Evolutionary conservation across 1,140 invertebrate genomes (phyloP).

Genomic region (Arion vulgaris): DNA sequence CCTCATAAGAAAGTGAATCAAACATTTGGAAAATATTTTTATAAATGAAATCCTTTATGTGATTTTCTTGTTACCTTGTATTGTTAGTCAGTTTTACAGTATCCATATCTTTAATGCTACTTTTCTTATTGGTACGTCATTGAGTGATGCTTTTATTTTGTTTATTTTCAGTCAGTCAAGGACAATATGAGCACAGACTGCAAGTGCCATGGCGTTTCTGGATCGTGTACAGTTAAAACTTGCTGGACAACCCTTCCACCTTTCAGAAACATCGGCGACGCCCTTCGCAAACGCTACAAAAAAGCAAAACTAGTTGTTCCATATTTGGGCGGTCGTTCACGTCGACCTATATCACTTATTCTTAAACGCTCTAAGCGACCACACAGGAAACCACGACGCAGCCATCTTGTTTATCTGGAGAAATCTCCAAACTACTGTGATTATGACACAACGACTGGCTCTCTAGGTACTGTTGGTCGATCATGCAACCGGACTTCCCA

Average conservation of each 20-base stretch:
- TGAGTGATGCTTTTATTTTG: neutral
- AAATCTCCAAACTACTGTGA: conserved; percentile 96
- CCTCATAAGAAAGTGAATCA: no score
- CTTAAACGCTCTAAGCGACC: conserved; percentile 80
- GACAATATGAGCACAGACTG: conserved; percentile 76
- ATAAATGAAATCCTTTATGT: no score
- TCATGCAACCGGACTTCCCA: conserved; percentile 73
- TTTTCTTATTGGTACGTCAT: neutral
- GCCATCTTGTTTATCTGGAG: conserved; percentile 91
- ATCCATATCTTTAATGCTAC: neutral
- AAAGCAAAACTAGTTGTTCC: conserved; percentile 83
- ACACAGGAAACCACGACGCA: conserved; percentile 64
- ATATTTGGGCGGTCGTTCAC: conserved; percentile 56
- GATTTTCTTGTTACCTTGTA: no score
- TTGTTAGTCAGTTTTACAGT: neutral
- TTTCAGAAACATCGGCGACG: conserved; percentile 88
- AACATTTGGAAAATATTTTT: no score
- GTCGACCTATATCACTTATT: conserved; percentile 65
- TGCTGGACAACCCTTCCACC: conserved; percentile 94
- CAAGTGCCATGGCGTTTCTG: conserved; percentile 97
- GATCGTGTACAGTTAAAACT: conserved; percentile 94
- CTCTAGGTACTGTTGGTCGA: conserved; percentile 71
- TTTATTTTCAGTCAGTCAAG: conserved; percentile 68
- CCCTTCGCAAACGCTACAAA: conserved; percentile 85
- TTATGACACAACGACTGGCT: conserved; percentile 76